Evolutionary conservation across 2,888 invertebrate genomes (phyloP).

Genomic region (Serripes groenlandicus): DNA sequence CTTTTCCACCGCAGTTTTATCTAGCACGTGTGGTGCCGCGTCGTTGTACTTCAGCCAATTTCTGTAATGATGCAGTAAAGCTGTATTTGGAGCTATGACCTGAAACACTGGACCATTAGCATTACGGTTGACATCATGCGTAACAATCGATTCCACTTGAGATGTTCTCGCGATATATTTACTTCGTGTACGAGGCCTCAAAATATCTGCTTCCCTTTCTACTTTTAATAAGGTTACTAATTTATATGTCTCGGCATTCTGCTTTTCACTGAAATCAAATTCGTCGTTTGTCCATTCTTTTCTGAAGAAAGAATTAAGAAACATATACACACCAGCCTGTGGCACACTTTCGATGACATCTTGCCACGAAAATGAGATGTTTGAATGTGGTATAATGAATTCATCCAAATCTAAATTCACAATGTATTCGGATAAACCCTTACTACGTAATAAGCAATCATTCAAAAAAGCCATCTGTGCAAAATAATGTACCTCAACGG

Average conservation of each 20-base stretch:
- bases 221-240: slow-evolving; percentile 10
- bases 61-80: slow-evolving; percentile 26
- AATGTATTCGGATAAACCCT: slow-evolving; percentile 72
- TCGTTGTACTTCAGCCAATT: slow-evolving; percentile 19
- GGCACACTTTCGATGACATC: slow-evolving; percentile 18
- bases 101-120: no score
- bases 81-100: neutral
- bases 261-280: slow-evolving; percentile 1
- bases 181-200: neutral
- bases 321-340: neutral
- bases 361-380: neutral
- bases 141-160: neutral
- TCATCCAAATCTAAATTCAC: slow-evolving; percentile 84
- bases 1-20: slow-evolving; percentile 11
- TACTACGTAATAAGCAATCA: slow-evolving; percentile 82
- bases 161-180: slow-evolving; percentile 16
- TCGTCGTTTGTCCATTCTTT: slow-evolving; percentile 17
- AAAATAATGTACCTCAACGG: slow-evolving; percentile 79
- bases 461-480: slow-evolving; percentile 83
- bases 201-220: slow-evolving; percentile 8
- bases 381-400: slow-evolving; percentile 78
- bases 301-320: slow-evolving; percentile 18
- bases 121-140: neutral
- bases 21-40: neutral
- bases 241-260: slow-evolving; percentile 5